Base-by-base conservation (phyloP, 2,797 vertebrate genomes). In the Crenuchus spilurus region DNA sequence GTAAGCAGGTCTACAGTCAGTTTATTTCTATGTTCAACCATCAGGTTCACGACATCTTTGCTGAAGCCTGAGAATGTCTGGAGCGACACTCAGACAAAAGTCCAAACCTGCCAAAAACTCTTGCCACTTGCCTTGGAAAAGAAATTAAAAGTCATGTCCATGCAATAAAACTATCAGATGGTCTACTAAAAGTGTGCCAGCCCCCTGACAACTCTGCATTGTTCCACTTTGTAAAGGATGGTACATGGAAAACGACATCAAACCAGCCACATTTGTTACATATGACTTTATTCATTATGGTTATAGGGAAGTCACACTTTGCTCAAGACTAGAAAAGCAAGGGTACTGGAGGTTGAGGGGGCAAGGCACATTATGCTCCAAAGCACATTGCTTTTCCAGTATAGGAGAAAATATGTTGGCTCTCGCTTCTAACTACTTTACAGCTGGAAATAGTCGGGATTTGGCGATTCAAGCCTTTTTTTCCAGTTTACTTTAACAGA, bases 391-490 rank as follows among this genome's bases (percentile, higher is more conserved):
- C 86, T 88, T 74, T 83, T 90, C 87, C 84, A 89, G 87, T 91
- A 89, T 87, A 89, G 87, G 84, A 87, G 85, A 91, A 92, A 91
- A 90, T 91, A 88, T 89, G 87, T 86, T 87, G 84, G 85, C 88
- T 84, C 61, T 86, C 80, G 79, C 86, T 83, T 84, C 74, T 4
- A 49, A 86, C 81, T 87, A 83, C 74, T 84, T 88, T 83, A 85
- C 91, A 92, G 89, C 88, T 93, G 91, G 89, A 90, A 91, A 89
- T 80, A 84, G 84, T 92, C 89, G 88, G 76, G 76, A 87, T 91
- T 87, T 86, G 85, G 64, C 81, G 87, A 88, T 89, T 85, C 82
- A 77, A 44, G 76, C 61, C 67, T 61, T 46, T 60, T 49, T 84
- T 88, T 85, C 78, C 75, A 82, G 88, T 90, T 89, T 88, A 89